Conservation (phyloP, 2,888 invertebrate genomes). For the Capitulum mitella region DNA sequence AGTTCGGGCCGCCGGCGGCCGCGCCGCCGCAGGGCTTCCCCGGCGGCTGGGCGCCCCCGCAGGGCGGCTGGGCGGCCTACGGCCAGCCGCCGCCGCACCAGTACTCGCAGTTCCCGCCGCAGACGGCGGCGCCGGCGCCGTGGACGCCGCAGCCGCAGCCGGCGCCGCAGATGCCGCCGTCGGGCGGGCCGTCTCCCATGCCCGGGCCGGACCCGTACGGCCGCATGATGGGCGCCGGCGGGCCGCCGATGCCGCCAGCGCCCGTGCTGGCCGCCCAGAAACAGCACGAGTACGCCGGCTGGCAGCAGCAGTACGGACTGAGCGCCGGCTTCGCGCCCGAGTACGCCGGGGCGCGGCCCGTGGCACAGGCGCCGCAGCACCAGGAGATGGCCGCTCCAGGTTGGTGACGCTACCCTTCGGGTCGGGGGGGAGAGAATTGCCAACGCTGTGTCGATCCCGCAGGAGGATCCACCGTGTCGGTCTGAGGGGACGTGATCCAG, state of each 20-base stretch:
- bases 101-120: background rate
- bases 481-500: too few relatives aligned
- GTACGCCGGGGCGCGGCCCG: background rate
- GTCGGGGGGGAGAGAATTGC: background rate
- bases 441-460: too few relatives aligned
- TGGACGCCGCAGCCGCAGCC: constrained; percentile 17
- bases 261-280: background rate
- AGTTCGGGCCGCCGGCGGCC: background rate
- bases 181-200: constrained; percentile 7
- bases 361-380: background rate
- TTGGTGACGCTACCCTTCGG: too few relatives aligned
- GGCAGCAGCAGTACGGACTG: constrained; percentile 19
- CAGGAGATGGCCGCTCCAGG: background rate
- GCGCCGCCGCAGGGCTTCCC: background rate
- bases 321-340: constrained; percentile 11
- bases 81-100: constrained; percentile 21
- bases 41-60: constrained; percentile 11
- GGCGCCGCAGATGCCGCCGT: constrained; percentile 14
- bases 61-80: constrained; percentile 4
- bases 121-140: background rate
- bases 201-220: constrained; percentile 17
- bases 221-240: background rate
- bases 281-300: background rate
- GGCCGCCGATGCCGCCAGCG: constrained; percentile 14
- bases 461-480: too few relatives aligned